Conservation (phyloP, 2,888 invertebrate species). For the Apotomis betuletana region DNA sequence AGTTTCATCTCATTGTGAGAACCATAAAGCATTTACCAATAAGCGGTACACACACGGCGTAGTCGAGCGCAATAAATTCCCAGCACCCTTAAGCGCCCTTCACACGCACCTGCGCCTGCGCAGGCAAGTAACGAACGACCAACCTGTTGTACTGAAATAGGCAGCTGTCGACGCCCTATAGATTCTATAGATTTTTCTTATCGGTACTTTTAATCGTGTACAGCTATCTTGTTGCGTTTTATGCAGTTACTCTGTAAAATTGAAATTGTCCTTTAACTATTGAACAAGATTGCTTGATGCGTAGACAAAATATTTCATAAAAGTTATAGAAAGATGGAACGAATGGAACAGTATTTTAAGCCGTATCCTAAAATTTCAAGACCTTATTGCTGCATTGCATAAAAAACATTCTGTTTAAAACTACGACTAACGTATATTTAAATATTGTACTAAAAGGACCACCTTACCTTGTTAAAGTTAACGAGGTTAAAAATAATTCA, state of each 20-base stretch:
- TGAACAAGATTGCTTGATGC: conserved; percentile 3
- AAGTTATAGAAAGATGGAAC: neutral
- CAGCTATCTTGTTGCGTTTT: conserved; percentile 2
- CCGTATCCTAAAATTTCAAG: too few species aligned
- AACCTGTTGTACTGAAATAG: conserved; percentile 61
- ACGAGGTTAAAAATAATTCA: conserved; percentile 27
- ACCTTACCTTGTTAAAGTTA: conserved; percentile 25
- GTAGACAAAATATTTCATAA: neutral
- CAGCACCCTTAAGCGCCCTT: conserved; percentile 39
- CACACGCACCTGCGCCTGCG: conserved; percentile 51
- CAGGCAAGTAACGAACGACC: conserved; percentile 26
- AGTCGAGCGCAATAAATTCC: conserved; percentile 29
- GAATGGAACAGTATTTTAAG: too few species aligned
- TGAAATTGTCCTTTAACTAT: conserved; percentile 16
- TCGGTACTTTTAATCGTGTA: conserved; percentile 15
- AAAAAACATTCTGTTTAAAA: neutral
- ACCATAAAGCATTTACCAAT: conserved; percentile 28
- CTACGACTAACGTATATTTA: neutral
- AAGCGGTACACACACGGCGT: conserved; percentile 20
- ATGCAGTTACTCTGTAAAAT: conserved; percentile 13
- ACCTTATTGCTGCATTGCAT: too few species aligned
- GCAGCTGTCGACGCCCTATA: conserved; percentile 55
- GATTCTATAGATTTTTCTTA: conserved; percentile 26
- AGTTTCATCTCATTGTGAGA: conserved; percentile 26
- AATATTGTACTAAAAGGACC: neutral